A percentile compares a stretch with the other conserved stretches of the same genome.
phyloP scores from a whole-genome alignment of 1,140 invertebrate genomes.

The Neuroterus valhalla region DNA sequence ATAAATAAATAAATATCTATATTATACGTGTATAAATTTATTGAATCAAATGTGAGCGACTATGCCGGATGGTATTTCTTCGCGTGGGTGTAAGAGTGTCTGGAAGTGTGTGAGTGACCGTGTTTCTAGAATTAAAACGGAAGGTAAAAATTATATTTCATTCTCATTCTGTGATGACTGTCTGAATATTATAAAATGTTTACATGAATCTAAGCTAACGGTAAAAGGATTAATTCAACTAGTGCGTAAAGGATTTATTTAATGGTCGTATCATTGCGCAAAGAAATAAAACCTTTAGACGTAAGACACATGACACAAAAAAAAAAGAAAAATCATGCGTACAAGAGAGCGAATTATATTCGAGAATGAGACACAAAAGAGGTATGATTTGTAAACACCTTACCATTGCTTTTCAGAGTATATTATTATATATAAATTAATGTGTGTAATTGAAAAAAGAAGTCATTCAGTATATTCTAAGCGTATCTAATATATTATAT shows the following conservation, averaged over 20 bases:
- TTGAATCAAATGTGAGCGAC: constrained; percentile 50
- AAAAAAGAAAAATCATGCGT: constrained; percentile 33
- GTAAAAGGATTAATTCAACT: constrained; percentile 58
- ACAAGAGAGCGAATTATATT: constrained; percentile 39
- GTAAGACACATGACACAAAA: constrained; percentile 37
- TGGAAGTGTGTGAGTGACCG: constrained; percentile 43
- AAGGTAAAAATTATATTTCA: constrained; percentile 61
- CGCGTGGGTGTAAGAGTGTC: constrained; percentile 14
- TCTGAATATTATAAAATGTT: constrained; percentile 62
- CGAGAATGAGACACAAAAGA: constrained; percentile 31
- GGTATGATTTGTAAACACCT: constrained; percentile 66
- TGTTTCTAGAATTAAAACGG: constrained; percentile 59
- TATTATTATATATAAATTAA: constrained; percentile 68
- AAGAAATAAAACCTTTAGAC: constrained; percentile 39
- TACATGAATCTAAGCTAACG: constrained; percentile 59
- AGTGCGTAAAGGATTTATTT: constrained; percentile 58
- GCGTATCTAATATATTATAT: constrained; percentile 46
- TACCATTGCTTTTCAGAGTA: constrained; percentile 65
- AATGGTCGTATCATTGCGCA: constrained; percentile 52
- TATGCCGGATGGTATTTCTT: constrained; percentile 37
- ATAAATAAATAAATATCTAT: constrained; percentile 41
- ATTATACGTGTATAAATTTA: constrained; percentile 50
- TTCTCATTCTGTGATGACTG: constrained; percentile 72
- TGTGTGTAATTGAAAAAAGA: constrained; percentile 67
- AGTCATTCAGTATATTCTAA: constrained; percentile 65